A percentile compares a stretch with the other conserved stretches of the same genome.
phyloP scores from a whole-genome alignment of 2,797 vertebrate species.

The Malacoraja senta region DNA sequence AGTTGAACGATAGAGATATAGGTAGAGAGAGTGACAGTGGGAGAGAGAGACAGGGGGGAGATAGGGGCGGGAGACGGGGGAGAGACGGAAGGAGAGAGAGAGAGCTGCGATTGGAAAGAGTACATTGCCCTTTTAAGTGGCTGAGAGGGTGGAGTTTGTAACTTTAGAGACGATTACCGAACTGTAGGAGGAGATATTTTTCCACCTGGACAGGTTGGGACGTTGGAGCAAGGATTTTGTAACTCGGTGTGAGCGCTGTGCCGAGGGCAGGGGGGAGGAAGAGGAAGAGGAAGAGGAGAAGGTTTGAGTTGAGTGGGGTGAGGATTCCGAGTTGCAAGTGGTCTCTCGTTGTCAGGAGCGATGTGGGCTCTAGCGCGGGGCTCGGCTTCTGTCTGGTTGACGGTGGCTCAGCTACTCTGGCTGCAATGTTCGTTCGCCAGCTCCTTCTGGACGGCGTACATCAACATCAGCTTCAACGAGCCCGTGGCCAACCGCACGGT shows the following conservation, averaged over 20 bases:
- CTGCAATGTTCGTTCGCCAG: conserved; percentile 47
- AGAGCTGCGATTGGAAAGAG: not conserved
- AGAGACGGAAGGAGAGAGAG: not conserved
- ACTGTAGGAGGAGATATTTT: not conserved
- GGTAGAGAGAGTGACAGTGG: not conserved
- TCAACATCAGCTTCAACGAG: conserved; percentile 63
- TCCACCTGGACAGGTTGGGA: not conserved
- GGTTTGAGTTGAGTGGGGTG: too few species aligned
- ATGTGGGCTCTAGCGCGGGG: not conserved
- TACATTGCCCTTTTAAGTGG: conserved; percentile 15
- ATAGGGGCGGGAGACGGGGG: too few species aligned
- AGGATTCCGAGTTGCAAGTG: too few species aligned
- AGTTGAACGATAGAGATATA: too few species aligned
- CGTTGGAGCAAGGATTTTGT: not conserved
- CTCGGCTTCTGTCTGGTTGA: conserved; percentile 41
- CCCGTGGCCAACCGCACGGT: conserved; percentile 51
- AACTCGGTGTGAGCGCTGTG: not conserved
- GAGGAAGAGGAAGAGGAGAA: not conserved
- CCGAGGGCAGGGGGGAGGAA: not conserved
- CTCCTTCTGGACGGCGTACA: conserved; percentile 62
- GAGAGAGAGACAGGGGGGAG: not conserved
- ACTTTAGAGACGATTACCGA: not conserved
- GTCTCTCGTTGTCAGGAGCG: not conserved
- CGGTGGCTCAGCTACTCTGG: conserved; percentile 42
- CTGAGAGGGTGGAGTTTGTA: not conserved